Base-by-base conservation (phyloP, 2,888 invertebrate genomes). In the Chrysolina haemoptera region DNA sequence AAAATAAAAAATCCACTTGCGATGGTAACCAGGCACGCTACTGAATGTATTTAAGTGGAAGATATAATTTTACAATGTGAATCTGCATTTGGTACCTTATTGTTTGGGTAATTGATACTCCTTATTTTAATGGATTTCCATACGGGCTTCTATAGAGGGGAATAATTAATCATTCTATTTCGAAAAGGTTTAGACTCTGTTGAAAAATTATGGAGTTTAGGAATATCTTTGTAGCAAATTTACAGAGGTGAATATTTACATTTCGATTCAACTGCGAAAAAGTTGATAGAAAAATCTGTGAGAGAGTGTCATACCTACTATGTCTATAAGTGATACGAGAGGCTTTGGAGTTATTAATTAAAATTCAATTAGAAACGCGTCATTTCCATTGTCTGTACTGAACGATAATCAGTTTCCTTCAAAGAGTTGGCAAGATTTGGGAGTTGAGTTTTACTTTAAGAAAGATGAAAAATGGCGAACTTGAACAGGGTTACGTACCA, bases 51-150 rank as follows among this genome's bases (percentile, higher is more conserved):
- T 85, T 86, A 86, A 87, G 86, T 86, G 87, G 84, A 82, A 84
- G 84, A 86, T 86, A 87, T 87, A 86, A 85, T 86, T 86, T 87
- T 86, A 86, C 87, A 83, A 82, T 83, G 82, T 83, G 84, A 85
- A 86, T 86, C 83, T 85, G 84, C 84, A 85, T 84, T 84, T 79
- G 82, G 78, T 79, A 79, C 76, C 80, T 81, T 80, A 85, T 86
- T 86, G 86, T 85, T 84, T 82, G 80, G 80, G 78, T 84, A 84
- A 85, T 84, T 81, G 83, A 83, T 84, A 74, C 73, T 74, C 74
- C 66, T 72, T 63, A 74, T 73, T 59, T 74, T 78, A 80, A 81
- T 80, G 80, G 79, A 78, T 81, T 81, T 81, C 78, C 71, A 71
- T 77, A 70, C 55, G 75, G 74, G 68, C 64, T 68, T 64, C 69